These are phyloP conservation scores for Chelonia mydas DNA, from an alignment of 2,797 vertebrate species.

Conservation along the genomic window DNA sequence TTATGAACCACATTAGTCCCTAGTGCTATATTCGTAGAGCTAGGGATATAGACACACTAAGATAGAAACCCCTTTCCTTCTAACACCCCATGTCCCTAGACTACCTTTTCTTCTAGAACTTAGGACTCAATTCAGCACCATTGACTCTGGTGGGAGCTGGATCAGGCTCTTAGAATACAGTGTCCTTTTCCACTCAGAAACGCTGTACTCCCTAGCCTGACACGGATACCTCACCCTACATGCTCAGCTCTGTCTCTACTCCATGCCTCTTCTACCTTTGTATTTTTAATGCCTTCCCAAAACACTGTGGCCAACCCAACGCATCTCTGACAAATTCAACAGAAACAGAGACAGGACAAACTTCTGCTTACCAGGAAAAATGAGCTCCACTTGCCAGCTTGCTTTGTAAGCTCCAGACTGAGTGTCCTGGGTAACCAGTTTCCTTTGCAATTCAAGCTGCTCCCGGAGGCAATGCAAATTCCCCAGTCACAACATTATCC, in stretches of 20 bases:
- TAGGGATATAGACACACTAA: too few species aligned
- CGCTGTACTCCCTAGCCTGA: neutral
- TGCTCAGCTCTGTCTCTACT: neutral
- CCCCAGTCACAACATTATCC: neutral
- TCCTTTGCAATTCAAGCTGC: neutral
- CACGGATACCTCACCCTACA: too few species aligned
- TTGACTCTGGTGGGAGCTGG: too few species aligned
- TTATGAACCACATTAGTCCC: neutral
- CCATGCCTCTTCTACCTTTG: neutral
- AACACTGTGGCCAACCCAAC: neutral
- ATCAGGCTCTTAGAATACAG: too few species aligned
- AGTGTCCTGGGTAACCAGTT: neutral
- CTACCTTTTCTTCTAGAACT: too few species aligned
- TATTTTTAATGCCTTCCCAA: neutral
- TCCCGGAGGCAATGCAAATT: neutral
- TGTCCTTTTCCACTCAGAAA: neutral
- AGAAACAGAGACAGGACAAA: neutral
- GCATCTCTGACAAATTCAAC: neutral
- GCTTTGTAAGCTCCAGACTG: neutral
- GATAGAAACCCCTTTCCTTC: neutral
- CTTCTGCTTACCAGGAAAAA: slow-evolving; percentile 33
- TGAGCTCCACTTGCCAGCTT: neutral
- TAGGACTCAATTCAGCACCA: too few species aligned
- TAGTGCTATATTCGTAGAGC: neutral
- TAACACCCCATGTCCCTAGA: neutral